Conservation (phyloP, 2,113 vertebrate species). For the Ranitomeya variabilis region DNA sequence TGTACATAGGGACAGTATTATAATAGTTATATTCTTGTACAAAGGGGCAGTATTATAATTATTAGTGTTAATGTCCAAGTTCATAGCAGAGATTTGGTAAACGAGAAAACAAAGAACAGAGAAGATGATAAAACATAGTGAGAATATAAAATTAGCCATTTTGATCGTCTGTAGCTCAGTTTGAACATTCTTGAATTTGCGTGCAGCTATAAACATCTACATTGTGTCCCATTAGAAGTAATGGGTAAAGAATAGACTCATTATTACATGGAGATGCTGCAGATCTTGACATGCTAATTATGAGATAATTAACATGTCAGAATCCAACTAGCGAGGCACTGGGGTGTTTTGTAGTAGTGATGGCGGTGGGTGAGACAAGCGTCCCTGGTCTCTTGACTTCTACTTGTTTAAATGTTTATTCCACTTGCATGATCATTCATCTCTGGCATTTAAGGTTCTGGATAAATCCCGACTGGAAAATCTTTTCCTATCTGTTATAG, state of each 20-base stretch:
- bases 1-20: no score
- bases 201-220: conserved; percentile 18
- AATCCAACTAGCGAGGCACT: neutral
- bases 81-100: no score
- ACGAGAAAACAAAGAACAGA: neutral
- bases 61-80: no score
- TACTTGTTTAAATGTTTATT: neutral
- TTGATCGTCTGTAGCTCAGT: conserved; percentile 1
- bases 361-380: neutral
- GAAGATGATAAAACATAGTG: no score
- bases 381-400: conserved; percentile 21
- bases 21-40: no score
- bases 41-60: no score
- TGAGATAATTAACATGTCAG: conserved; percentile 31
- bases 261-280: conserved; percentile 13
- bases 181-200: conserved; percentile 56
- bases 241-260: conserved; percentile 31
- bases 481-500: neutral
- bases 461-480: neutral
- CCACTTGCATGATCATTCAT: neutral
- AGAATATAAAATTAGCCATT: neutral
- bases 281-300: conserved; percentile 37
- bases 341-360: neutral
- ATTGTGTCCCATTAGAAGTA: conserved; percentile 25
- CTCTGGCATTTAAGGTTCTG: neutral